Percentiles rank a stretch among this genome's conserved stretches.
phyloP scores from a whole-genome alignment of 2,113 vertebrate genomes.

The Brachypteracias leptosomus region DNA sequence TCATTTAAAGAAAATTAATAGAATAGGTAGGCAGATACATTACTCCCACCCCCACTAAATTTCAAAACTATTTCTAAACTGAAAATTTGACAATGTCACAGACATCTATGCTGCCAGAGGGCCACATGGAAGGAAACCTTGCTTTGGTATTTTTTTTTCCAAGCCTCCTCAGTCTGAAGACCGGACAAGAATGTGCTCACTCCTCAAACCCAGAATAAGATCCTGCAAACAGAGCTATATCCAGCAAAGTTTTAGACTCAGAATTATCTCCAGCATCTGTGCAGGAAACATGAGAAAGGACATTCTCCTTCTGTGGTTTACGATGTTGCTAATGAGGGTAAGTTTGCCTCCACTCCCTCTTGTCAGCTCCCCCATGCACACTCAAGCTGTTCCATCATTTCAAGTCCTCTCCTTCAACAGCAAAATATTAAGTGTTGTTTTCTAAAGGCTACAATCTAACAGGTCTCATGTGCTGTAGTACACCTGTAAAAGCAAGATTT shows the following conservation, averaged over 20 bases:
- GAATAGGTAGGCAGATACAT: neutral
- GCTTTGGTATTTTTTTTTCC: neutral
- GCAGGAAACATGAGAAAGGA: slow-evolving; percentile 57
- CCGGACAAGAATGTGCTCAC: slow-evolving; percentile 12
- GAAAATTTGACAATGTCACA: neutral
- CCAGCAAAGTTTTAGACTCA: slow-evolving; percentile 39
- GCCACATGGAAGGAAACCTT: neutral
- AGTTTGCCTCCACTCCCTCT: neutral
- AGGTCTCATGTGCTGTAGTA: neutral
- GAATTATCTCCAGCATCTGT: slow-evolving; percentile 53
- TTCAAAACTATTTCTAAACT: neutral
- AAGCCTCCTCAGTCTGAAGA: slow-evolving; percentile 7
- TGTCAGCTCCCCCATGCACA: neutral
- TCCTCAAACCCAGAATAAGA: slow-evolving; percentile 5
- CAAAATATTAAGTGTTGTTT: neutral
- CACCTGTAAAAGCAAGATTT: neutral
- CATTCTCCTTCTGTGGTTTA: slow-evolving; percentile 30
- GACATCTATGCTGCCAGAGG: neutral
- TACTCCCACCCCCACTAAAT: neutral
- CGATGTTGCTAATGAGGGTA: slow-evolving; percentile 44
- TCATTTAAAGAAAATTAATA: neutral
- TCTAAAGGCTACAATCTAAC: neutral
- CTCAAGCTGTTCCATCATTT: neutral
- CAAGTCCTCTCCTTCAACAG: neutral
- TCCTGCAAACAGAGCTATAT: slow-evolving; percentile 28